A percentile compares a stretch with the other conserved stretches of the same genome.
Conservation (phyloP, 2,113 vertebrate genomes). For the Oncorhynchus clarkii region DNA sequence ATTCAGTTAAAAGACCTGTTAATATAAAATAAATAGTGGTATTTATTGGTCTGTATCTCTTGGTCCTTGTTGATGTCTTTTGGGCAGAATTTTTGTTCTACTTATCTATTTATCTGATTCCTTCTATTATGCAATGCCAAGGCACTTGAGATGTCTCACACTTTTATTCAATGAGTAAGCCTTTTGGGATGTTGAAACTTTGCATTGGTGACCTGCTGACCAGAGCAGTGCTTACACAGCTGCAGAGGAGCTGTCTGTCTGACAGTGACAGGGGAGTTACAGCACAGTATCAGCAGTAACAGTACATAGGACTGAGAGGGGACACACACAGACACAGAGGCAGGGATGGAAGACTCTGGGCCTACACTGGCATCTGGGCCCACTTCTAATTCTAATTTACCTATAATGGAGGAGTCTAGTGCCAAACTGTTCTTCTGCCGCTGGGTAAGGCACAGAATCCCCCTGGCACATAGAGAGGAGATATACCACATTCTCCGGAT, state of each 20-base stretch:
- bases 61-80: not conserved
- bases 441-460: slow-evolving; percentile 52
- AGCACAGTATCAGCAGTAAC: not conserved
- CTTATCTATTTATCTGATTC: not conserved
- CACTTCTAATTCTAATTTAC: not conserved
- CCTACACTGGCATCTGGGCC: not conserved
- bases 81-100: not conserved
- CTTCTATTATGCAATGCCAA: not conserved
- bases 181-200: slow-evolving; percentile 45
- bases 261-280: slow-evolving; percentile 9
- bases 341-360: not conserved
- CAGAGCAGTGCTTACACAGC: slow-evolving; percentile 21
- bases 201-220: slow-evolving; percentile 18
- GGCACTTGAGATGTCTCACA: not conserved
- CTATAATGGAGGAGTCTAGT: slow-evolving; percentile 41
- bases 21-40: not conserved
- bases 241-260: slow-evolving; percentile 1
- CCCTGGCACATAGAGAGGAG: slow-evolving; percentile 63
- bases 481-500: slow-evolving; percentile 70
- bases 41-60: not conserved
- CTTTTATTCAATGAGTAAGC: slow-evolving; percentile 55
- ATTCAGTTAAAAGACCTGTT: not conserved
- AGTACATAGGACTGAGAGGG: not conserved
- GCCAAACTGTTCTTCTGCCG: slow-evolving; percentile 62
- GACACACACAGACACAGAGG: slow-evolving; percentile 5